Percentiles rank a stretch among this genome's conserved stretches.
phyloP scores from a whole-genome alignment of 2,888 invertebrate species.

The Stenoptilia bipunctidactyla region DNA sequence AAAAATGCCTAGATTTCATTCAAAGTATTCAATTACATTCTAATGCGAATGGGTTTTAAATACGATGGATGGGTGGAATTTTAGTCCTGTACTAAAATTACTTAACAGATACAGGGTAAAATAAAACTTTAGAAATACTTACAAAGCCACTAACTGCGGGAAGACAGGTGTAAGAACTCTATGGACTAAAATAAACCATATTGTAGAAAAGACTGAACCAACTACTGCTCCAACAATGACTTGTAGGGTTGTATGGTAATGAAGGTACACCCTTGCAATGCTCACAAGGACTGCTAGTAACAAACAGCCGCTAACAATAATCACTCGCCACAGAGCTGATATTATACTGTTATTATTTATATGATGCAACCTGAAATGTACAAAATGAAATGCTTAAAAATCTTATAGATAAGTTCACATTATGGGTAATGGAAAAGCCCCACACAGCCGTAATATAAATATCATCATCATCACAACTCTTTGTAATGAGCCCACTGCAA shows the following conservation, averaged over 20 bases:
- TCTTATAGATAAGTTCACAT: no score
- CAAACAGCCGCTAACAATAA: slow-evolving; percentile 74
- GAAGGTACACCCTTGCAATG: slow-evolving; percentile 83
- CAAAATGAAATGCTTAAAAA: no score
- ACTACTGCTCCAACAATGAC: slow-evolving; percentile 83
- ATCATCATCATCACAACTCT: no score
- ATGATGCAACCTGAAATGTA: slow-evolving; percentile 79
- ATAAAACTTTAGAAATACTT: slow-evolving; percentile 64
- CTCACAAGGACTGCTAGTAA: slow-evolving; percentile 73
- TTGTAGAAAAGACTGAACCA: slow-evolving; percentile 79
- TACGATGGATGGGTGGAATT: no score
- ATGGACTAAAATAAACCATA: slow-evolving; percentile 88
- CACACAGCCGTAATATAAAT: no score
- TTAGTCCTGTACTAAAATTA: no score
- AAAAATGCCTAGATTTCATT: no score
- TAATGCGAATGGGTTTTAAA: no score
- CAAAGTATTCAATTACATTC: no score
- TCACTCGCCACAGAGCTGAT: slow-evolving; percentile 79
- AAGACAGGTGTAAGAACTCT: slow-evolving; percentile 86
- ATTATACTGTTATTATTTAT: slow-evolving; percentile 84
- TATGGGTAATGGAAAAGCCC: no score
- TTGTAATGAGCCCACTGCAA: no score
- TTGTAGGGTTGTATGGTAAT: slow-evolving; percentile 87
- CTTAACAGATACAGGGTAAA: no score
- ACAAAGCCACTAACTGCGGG: slow-evolving; percentile 88